Conservation (phyloP, 2,888 invertebrate genomes). For the Polydrusus tereticollis region DNA sequence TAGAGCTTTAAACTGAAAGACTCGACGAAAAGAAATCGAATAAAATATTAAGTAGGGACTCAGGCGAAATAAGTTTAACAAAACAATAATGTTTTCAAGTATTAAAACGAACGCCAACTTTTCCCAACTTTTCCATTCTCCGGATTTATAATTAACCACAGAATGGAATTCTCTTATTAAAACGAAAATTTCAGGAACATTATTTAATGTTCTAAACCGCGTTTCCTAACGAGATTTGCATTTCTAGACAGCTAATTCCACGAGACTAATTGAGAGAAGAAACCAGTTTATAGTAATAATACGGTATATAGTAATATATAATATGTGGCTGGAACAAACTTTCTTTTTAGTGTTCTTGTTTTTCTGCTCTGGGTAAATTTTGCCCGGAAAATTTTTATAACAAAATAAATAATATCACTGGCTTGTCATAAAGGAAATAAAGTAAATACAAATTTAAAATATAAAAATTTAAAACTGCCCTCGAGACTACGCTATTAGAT, state of each 20-base stretch:
- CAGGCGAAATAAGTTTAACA: constrained; percentile 32
- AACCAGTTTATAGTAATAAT: not conserved
- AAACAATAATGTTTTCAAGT: constrained; percentile 35
- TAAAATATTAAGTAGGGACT: constrained; percentile 14
- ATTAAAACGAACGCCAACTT: constrained; percentile 32
- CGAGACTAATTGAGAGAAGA: constrained; percentile 4
- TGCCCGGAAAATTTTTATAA: not conserved
- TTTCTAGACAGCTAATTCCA: constrained; percentile 33
- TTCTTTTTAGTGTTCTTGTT: not conserved
- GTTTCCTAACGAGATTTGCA: constrained; percentile 40
- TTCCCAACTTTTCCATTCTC: constrained; percentile 41
- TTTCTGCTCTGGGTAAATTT: not conserved
- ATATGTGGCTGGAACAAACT: not conserved
- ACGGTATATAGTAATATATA: not conserved
- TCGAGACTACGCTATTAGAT: too few species aligned
- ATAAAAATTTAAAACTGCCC: too few species aligned
- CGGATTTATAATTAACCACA: constrained; percentile 33
- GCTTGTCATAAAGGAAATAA: not conserved
- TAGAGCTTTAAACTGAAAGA: not conserved
- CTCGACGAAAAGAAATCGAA: constrained; percentile 8
- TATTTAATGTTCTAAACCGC: constrained; percentile 36
- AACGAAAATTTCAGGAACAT: constrained; percentile 32
- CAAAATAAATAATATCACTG: not conserved
- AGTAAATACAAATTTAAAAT: too few species aligned
- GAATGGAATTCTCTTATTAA: constrained; percentile 41